A percentile compares a stretch with the other conserved stretches of the same genome.
Conservation (phyloP, 1,140 invertebrate genomes). For the Bombus fervidus region DNA sequence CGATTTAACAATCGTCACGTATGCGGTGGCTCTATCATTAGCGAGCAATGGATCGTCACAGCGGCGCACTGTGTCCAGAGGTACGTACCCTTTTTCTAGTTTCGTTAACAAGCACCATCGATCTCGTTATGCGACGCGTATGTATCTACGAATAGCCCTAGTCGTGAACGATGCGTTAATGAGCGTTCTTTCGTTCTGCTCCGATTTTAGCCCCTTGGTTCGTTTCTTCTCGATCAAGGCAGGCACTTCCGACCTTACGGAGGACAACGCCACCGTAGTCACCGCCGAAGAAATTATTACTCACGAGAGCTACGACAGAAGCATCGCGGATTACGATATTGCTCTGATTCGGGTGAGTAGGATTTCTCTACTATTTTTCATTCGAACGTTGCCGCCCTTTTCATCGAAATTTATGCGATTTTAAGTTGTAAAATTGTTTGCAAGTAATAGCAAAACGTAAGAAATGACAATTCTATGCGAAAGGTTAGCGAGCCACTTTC, state of each 20-base stretch:
- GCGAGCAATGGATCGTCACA: slow-evolving; percentile 78
- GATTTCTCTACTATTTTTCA: not conserved
- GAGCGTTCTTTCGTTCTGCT: not conserved
- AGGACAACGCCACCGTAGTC: not conserved
- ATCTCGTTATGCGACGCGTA: not conserved
- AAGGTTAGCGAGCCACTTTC: too few species aligned
- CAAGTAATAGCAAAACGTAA: too few species aligned
- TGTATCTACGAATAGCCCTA: not conserved
- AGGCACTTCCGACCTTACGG: slow-evolving; percentile 29
- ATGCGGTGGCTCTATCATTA: slow-evolving; percentile 79
- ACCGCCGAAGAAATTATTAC: slow-evolving; percentile 59
- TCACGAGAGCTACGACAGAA: slow-evolving; percentile 77
- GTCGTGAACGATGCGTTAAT: not conserved
- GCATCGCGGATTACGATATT: slow-evolving; percentile 82
- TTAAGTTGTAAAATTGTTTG: too few species aligned
- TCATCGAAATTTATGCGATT: accelerated
- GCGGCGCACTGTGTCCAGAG: slow-evolving; percentile 82
- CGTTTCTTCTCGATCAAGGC: slow-evolving; percentile 39
- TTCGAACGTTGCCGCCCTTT: not conserved
- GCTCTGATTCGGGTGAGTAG: slow-evolving; percentile 79
- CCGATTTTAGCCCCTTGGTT: not conserved
- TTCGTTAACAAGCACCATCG: not conserved
- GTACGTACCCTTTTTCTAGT: not conserved
- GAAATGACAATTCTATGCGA: too few species aligned
- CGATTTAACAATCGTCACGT: slow-evolving; percentile 67